Conservation (phyloP, 2,113 vertebrate species). For the Choloepus hoffmanni region DNA sequence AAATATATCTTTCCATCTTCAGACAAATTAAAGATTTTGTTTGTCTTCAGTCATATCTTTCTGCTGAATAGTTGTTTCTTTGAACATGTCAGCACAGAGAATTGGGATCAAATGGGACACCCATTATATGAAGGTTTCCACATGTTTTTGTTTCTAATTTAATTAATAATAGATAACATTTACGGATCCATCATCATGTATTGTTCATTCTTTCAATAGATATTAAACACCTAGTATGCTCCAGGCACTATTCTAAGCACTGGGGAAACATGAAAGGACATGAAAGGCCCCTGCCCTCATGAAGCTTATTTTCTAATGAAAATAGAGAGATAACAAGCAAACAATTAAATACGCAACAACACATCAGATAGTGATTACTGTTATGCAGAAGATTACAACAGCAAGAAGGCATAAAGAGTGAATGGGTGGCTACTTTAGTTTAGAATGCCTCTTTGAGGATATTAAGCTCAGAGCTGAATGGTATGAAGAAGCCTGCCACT, state of each 20-base stretch:
- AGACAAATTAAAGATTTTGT: background rate
- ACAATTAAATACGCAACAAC: background rate
- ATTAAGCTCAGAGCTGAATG: background rate
- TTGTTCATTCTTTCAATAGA: background rate
- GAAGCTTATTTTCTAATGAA: background rate
- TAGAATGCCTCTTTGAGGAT: background rate
- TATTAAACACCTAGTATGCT: background rate
- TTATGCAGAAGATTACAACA: background rate
- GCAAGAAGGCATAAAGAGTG: background rate
- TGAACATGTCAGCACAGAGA: background rate
- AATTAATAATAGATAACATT: constrained; percentile 32
- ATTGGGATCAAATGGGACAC: background rate
- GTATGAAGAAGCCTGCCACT: background rate
- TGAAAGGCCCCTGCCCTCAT: background rate
- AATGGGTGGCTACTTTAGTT: background rate
- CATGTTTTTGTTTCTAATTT: background rate
- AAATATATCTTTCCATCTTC: background rate
- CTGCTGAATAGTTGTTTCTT: background rate
- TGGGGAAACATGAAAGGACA: background rate
- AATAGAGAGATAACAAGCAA: background rate
- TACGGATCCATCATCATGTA: background rate
- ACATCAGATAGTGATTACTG: background rate
- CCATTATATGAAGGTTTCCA: background rate
- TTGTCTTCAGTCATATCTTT: background rate
- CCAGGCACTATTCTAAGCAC: background rate